These are phyloP conservation scores for Boloria euphrosyne DNA, from an alignment of 2,888 invertebrate genomes.

Conservation along the genomic window DNA sequence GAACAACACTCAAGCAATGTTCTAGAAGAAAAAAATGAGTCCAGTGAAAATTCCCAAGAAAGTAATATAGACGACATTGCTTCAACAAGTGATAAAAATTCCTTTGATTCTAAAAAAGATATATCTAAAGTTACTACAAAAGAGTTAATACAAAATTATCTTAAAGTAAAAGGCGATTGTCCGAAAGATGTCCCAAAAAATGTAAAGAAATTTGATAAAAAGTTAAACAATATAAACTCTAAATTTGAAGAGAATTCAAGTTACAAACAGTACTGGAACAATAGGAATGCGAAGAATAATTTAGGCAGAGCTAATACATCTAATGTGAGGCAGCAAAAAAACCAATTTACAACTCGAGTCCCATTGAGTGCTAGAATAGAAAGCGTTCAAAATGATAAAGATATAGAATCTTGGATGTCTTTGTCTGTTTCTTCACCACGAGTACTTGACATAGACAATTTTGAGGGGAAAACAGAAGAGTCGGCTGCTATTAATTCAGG, in stretches of 20 bases:
- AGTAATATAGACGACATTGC: slow-evolving; percentile 44
- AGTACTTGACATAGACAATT: slow-evolving; percentile 52
- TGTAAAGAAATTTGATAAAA: slow-evolving; percentile 58
- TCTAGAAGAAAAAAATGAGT: slow-evolving; percentile 50
- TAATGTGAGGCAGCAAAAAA: slow-evolving; percentile 59
- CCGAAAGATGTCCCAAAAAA: slow-evolving; percentile 50
- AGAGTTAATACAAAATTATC: slow-evolving; percentile 74
- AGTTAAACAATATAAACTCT: slow-evolving; percentile 50
- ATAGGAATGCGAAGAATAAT: slow-evolving; percentile 51
- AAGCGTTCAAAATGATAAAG: slow-evolving; percentile 71
- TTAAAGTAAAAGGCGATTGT: slow-evolving; percentile 72
- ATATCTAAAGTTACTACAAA: slow-evolving; percentile 72
- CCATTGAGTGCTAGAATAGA: slow-evolving; percentile 72
- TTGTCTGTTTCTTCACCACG: slow-evolving; percentile 68
- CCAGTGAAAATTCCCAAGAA: slow-evolving; percentile 48
- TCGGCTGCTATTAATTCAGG: background rate
- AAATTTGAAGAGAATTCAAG: slow-evolving; percentile 51
- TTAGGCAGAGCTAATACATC: slow-evolving; percentile 47
- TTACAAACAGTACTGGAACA: slow-evolving; percentile 66
- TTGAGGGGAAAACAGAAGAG: slow-evolving; percentile 40
- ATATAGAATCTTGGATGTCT: slow-evolving; percentile 79
- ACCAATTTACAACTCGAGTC: slow-evolving; percentile 52
- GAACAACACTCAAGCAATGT: slow-evolving; percentile 57
- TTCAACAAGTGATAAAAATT: slow-evolving; percentile 47
- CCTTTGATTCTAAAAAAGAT: slow-evolving; percentile 52